Evolutionary conservation across 2,797 vertebrate species (phyloP).

Genomic region (Falco cherrug): DNA sequence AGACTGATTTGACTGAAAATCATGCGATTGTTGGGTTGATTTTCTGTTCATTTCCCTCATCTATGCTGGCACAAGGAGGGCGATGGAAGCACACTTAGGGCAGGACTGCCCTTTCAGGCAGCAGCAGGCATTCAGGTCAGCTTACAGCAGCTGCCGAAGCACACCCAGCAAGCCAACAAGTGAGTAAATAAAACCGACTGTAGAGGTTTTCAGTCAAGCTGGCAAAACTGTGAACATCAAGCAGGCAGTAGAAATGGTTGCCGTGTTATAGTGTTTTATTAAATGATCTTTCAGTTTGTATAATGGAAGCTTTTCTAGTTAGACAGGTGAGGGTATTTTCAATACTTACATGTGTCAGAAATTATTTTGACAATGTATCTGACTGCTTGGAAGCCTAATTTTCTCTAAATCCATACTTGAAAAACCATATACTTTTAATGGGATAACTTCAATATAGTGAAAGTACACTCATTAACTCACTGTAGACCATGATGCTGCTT

Average conservation of each 20-base stretch:
- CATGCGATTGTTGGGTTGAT: not conserved
- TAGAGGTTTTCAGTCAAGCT: not conserved
- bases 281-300: not conserved
- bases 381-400: not conserved
- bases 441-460: not conserved
- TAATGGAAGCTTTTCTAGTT: not conserved
- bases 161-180: not conserved
- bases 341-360: not conserved
- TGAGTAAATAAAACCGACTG: not conserved
- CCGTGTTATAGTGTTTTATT: not conserved
- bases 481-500: not conserved
- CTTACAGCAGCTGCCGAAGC: not conserved
- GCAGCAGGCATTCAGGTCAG: not conserved
- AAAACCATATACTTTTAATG: not conserved
- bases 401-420: not conserved
- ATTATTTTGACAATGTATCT: not conserved
- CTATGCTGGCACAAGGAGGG: not conserved
- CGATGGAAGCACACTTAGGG: not conserved
- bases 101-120: not conserved
- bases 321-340: not conserved
- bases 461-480: not conserved
- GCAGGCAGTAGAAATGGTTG: not conserved
- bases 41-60: not conserved
- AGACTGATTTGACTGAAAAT: not conserved
- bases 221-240: not conserved